Percentiles rank a stretch among this genome's conserved stretches.
Evolutionary conservation across 2,113 vertebrate species (phyloP).

Genomic region (Falco punctatus): DNA sequence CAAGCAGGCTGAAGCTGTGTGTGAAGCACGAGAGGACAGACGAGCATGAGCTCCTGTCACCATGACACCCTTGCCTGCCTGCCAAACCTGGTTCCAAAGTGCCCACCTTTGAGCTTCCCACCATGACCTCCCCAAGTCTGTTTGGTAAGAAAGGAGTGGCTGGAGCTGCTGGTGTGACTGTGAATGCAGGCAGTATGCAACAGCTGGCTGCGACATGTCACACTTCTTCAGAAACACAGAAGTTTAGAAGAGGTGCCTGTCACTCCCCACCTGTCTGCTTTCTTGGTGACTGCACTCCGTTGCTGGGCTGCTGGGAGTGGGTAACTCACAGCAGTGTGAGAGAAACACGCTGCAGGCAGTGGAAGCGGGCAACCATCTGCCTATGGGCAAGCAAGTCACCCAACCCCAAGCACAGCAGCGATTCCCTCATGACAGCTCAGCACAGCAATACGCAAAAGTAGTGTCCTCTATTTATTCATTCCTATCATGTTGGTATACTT

Average conservation of each 20-base stretch:
- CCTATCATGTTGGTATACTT: background rate
- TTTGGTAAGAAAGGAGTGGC: background rate
- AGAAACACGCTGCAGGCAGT: accelerated
- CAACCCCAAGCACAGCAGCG: background rate
- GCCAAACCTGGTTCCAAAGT: background rate
- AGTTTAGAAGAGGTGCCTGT: background rate
- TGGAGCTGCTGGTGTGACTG: background rate
- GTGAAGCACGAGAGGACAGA: accelerated
- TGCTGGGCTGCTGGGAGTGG: background rate
- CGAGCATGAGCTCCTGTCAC: accelerated
- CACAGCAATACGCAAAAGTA: background rate
- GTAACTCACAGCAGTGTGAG: background rate
- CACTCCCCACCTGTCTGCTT: background rate
- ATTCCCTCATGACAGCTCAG: background rate
- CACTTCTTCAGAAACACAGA: background rate
- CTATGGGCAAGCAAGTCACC: background rate
- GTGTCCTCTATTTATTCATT: background rate
- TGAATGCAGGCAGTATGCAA: background rate
- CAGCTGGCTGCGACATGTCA: background rate
- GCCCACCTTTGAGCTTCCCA: background rate
- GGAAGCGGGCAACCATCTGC: background rate
- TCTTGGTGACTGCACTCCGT: background rate
- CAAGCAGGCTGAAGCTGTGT: background rate
- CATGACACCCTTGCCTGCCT: background rate
- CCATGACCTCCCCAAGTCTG: background rate